phyloP scores from a whole-genome alignment of 2,797 vertebrate genomes.

The Chaunax sp. region DNA sequence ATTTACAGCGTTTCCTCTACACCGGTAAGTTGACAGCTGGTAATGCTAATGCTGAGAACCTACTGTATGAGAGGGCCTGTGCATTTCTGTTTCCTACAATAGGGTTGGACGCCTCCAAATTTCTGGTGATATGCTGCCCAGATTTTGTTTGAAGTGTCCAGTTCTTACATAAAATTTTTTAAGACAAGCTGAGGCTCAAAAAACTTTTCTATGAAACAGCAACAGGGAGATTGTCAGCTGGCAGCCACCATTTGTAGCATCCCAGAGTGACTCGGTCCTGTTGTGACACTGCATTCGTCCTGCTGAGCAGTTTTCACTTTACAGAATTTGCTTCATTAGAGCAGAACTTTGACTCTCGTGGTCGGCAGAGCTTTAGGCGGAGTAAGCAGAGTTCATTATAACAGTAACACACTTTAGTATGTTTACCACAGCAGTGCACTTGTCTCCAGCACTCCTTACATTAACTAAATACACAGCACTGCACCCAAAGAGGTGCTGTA shows the following conservation, averaged over 20 bases:
- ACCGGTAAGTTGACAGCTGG: too few relatives aligned
- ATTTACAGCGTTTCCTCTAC: too few relatives aligned
- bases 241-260: conserved; percentile 9
- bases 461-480: conserved; percentile 32
- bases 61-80: too few relatives aligned
- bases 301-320: conserved; percentile 34
- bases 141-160: too few relatives aligned
- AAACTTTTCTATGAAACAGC: background rate
- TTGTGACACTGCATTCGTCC: conserved; percentile 3
- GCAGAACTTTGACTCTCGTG: conserved; percentile 5
- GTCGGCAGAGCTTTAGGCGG: conserved; percentile 29
- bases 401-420: conserved; percentile 57
- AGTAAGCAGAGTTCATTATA: conserved; percentile 57
- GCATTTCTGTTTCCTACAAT: too few relatives aligned
- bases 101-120: too few relatives aligned
- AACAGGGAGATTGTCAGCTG: background rate
- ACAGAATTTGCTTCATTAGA: conserved; percentile 27
- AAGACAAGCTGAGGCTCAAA: conserved; percentile 11
- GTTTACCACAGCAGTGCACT: conserved; percentile 35
- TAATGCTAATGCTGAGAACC: too few relatives aligned
- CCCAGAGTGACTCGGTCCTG: conserved; percentile 2
- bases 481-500: conserved; percentile 5
- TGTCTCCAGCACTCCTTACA: conserved; percentile 40
- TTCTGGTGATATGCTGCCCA: too few relatives aligned
- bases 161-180: background rate